These are phyloP conservation scores for Myrmecobius fasciatus DNA, from an alignment of 2,113 vertebrate genomes.

Conservation along the genomic window DNA sequence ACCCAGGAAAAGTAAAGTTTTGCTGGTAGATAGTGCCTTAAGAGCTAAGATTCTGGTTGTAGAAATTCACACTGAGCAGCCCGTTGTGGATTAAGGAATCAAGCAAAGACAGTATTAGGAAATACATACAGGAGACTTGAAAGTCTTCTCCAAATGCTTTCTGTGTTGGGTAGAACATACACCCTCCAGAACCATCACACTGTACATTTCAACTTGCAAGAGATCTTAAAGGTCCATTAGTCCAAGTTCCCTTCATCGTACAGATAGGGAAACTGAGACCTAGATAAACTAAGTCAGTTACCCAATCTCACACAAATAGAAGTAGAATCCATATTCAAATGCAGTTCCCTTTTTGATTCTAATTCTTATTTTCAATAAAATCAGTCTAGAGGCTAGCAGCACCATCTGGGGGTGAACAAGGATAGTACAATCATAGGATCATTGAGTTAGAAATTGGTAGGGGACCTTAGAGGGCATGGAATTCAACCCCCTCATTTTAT, in stretches of 20 bases:
- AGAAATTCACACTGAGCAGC: neutral
- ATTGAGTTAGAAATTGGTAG: neutral
- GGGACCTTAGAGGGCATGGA: neutral
- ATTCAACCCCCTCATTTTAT: neutral
- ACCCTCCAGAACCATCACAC: neutral
- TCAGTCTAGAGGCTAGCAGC: slow-evolving; percentile 4
- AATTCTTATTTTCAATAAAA: neutral
- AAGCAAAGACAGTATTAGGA: neutral
- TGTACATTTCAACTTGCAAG: neutral
- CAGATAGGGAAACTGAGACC: slow-evolving; percentile 17
- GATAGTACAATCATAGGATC: neutral
- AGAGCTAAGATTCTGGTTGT: neutral
- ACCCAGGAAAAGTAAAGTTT: neutral
- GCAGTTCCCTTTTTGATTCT: neutral
- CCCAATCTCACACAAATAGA: neutral
- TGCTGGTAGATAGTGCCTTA: neutral
- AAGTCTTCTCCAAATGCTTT: neutral
- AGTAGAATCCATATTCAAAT: neutral
- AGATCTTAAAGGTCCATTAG: neutral
- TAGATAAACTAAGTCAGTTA: neutral
- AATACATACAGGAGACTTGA: neutral
- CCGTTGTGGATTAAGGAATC: neutral
- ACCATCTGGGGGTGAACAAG: neutral
- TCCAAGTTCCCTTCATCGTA: slow-evolving; percentile 21
- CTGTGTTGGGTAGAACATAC: neutral